These are phyloP conservation scores for Myopa tessellatipennis DNA, from an alignment of 2,888 invertebrate genomes.

Conservation along the genomic window DNA sequence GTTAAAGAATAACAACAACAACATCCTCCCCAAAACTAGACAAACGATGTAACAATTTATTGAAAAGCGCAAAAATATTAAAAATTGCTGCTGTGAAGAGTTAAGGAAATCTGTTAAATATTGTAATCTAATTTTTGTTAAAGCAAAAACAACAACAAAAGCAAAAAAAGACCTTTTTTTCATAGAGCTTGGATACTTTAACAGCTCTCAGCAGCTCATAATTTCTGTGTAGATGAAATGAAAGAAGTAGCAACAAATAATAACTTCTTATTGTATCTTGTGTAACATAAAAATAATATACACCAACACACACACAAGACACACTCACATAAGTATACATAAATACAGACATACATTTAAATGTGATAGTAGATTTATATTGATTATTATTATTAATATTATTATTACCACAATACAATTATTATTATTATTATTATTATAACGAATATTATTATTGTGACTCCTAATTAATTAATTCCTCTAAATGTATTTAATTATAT, in stretches of 20 bases:
- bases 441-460: constrained; percentile 33
- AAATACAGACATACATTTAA: constrained; percentile 44
- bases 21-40: background rate
- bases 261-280: constrained; percentile 12
- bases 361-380: constrained; percentile 50
- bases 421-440: constrained; percentile 42
- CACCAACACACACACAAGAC: constrained; percentile 6
- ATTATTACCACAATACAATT: constrained; percentile 27
- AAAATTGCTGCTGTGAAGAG: constrained; percentile 39
- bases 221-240: no score
- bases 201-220: background rate
- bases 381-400: constrained; percentile 42
- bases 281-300: constrained; percentile 16
- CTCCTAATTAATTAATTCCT: constrained; percentile 1
- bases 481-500: constrained; percentile 24
- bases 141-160: constrained; percentile 29
- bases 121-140: constrained; percentile 17
- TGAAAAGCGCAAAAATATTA: constrained; percentile 26
- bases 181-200: background rate
- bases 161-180: background rate
- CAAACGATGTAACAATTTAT: background rate
- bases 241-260: background rate
- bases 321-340: constrained; percentile 21
- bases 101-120: constrained; percentile 29
- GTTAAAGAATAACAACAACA: constrained; percentile 24